Evolutionary conservation across 2,797 vertebrate species (phyloP).

Genomic region (Chromis chromis): DNA sequence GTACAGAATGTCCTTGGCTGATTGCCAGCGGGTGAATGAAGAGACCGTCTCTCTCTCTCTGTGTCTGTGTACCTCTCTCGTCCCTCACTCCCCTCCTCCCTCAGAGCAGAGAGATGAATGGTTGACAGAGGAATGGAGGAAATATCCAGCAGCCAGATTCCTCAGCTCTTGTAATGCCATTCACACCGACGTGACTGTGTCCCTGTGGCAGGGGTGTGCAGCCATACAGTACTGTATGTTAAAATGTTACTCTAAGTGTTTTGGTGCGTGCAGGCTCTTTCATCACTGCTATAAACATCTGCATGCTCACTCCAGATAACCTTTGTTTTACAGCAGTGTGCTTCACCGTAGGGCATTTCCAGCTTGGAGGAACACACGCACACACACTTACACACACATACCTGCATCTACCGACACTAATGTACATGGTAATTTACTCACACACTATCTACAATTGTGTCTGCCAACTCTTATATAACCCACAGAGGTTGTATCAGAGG

Average conservation of each 20-base stretch:
- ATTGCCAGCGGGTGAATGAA: slow-evolving; percentile 69
- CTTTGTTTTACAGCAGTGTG: slow-evolving; percentile 8
- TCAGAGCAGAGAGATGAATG: slow-evolving; percentile 65
- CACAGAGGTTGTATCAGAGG: slow-evolving; percentile 28
- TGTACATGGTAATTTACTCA: slow-evolving; percentile 32
- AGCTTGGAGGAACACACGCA: neutral
- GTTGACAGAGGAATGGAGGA: slow-evolving; percentile 75
- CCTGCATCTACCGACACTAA: slow-evolving; percentile 5
- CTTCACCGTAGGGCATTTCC: neutral
- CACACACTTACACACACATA: neutral
- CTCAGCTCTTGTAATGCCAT: slow-evolving; percentile 59
- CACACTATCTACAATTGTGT: slow-evolving; percentile 6
- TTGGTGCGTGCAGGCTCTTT: slow-evolving; percentile 2
- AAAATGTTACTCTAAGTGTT: slow-evolving; percentile 20
- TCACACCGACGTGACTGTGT: slow-evolving; percentile 54
- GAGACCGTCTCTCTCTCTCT: slow-evolving; percentile 49
- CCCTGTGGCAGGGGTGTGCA: slow-evolving; percentile 26
- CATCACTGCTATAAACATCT: slow-evolving; percentile 25
- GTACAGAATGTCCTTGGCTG: slow-evolving; percentile 91
- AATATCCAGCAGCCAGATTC: slow-evolving; percentile 73
- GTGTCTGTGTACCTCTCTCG: slow-evolving; percentile 43
- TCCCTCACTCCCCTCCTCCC: slow-evolving; percentile 43
- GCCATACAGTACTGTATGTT: slow-evolving; percentile 6
- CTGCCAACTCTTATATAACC: slow-evolving; percentile 60
- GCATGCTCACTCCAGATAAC: slow-evolving; percentile 15